Percentiles rank a stretch among this genome's conserved stretches.
Conservation (phyloP, 1,140 invertebrate genomes). For the Lordiphosa mommai region DNA sequence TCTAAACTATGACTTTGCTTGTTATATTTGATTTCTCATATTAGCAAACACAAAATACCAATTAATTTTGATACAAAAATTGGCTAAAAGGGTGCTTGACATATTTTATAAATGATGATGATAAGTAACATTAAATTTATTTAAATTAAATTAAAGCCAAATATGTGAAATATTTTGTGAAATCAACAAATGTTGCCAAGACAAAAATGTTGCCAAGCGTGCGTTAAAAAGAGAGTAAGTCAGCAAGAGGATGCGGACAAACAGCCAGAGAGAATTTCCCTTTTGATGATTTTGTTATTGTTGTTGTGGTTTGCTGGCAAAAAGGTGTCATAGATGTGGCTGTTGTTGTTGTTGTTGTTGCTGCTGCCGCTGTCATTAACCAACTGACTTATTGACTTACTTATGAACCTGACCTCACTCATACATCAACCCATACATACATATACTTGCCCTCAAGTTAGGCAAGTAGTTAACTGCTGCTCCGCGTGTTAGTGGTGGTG, state of each 20-base stretch:
- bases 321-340: neutral
- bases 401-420: conserved; percentile 73
- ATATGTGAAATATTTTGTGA: too few species aligned
- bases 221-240: conserved; percentile 13
- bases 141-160: too few species aligned
- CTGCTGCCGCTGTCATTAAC: conserved; percentile 59
- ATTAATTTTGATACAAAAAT: too few species aligned
- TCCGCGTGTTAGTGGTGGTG: too few species aligned
- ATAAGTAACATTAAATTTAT: too few species aligned
- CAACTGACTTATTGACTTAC: conserved; percentile 73
- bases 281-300: neutral
- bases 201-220: conserved; percentile 22
- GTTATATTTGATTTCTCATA: too few species aligned
- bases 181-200: too few species aligned
- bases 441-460: conserved; percentile 3
- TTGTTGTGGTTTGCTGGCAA: conserved; percentile 15
- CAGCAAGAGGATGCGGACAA: conserved; percentile 1
- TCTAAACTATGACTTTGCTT: too few species aligned
- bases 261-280: conserved; percentile 28
- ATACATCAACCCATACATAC: conserved; percentile 16
- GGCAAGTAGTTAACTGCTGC: conserved; percentile 1
- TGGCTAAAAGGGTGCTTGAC: too few species aligned
- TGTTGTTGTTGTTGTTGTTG: conserved; percentile 21
- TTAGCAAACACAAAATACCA: too few species aligned
- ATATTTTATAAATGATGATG: too few species aligned